phyloP scores from a whole-genome alignment of 2,888 invertebrate species.

The Andrena dorsata region DNA sequence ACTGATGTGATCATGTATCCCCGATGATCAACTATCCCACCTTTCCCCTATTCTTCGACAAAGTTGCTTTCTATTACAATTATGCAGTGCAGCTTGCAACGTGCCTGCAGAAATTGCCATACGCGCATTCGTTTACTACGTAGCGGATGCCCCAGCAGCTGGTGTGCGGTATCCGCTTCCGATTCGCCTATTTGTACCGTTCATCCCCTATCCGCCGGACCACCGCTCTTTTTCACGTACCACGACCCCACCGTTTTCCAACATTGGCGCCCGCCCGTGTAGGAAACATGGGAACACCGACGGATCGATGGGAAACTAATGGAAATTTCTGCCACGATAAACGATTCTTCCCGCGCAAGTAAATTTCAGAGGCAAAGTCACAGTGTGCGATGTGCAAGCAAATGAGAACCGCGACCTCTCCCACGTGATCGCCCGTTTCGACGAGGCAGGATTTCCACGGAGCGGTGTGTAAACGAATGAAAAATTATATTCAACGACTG shows the following conservation, averaged over 20 bases:
- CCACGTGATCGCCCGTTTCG: background rate
- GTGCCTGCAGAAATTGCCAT: background rate
- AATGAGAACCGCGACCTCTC: slow-evolving; percentile 9
- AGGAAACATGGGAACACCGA: background rate
- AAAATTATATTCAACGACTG: background rate
- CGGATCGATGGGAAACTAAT: slow-evolving; percentile 10
- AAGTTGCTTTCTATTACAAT: background rate
- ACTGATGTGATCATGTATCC: too few species aligned
- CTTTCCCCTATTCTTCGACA: background rate
- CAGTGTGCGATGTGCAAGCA: background rate
- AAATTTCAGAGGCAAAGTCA: background rate
- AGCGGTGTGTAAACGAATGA: background rate
- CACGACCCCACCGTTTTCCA: background rate
- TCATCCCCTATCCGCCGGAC: background rate
- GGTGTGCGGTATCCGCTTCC: slow-evolving; percentile 21
- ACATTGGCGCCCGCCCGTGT: background rate
- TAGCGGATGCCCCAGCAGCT: slow-evolving; percentile 6
- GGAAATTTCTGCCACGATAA: slow-evolving; percentile 12
- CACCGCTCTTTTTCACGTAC: background rate
- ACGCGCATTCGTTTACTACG: background rate
- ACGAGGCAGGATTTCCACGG: background rate
- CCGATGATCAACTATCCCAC: too few species aligned
- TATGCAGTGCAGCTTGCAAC: background rate
- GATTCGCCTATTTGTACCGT: slow-evolving; percentile 1
- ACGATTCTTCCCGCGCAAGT: background rate